Conservation (phyloP, 2,797 vertebrate genomes). For the Sorex maritimensis region DNA sequence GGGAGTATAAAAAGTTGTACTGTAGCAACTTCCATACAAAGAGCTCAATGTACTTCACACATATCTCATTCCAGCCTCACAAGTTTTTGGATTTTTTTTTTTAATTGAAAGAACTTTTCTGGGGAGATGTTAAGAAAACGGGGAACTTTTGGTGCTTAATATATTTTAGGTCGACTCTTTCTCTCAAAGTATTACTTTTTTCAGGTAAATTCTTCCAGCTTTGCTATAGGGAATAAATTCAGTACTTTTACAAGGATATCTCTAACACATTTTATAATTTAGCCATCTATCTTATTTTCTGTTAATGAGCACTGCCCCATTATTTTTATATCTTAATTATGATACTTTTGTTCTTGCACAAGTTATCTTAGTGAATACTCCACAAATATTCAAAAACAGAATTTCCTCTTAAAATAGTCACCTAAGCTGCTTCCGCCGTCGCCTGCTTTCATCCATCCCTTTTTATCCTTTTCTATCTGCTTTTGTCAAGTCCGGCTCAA, state of each 20-base stretch:
- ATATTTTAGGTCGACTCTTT: slow-evolving; percentile 27
- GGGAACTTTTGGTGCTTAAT: not conserved
- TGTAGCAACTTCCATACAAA: not conserved
- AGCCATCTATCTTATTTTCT: not conserved
- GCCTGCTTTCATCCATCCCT: not conserved
- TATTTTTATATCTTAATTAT: slow-evolving; percentile 41
- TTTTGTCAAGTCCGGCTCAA: slow-evolving; percentile 27
- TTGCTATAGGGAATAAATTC: not conserved
- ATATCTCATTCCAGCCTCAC: slow-evolving; percentile 70
- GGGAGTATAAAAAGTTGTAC: not conserved
- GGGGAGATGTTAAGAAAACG: slow-evolving; percentile 20
- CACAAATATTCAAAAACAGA: not conserved
- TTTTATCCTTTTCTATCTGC: not conserved
- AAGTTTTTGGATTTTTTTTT: not conserved
- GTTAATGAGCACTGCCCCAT: not conserved
- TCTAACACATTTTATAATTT: not conserved
- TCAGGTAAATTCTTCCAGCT: slow-evolving; percentile 11
- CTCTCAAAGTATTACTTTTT: not conserved
- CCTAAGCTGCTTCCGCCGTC: not conserved
- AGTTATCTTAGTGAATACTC: slow-evolving; percentile 17
- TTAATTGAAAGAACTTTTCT: slow-evolving; percentile 65
- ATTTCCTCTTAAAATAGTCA: not conserved
- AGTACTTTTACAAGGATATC: not conserved
- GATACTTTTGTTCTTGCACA: slow-evolving; percentile 8
- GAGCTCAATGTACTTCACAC: slow-evolving; percentile 60